A percentile compares a stretch with the other conserved stretches of the same genome.
phyloP scores from a whole-genome alignment of 2,888 invertebrate species.

The Macrophya alboannulata region DNA sequence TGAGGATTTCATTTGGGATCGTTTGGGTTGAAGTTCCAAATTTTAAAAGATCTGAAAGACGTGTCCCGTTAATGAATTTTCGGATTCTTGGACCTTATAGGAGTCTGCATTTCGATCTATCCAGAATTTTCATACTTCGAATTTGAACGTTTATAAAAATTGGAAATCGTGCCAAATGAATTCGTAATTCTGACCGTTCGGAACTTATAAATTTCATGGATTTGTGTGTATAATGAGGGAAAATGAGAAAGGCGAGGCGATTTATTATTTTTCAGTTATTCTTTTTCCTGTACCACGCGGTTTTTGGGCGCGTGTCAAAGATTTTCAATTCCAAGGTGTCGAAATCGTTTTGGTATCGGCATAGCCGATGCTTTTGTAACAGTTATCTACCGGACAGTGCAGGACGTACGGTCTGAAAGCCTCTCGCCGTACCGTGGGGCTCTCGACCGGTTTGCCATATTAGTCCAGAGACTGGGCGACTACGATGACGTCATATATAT shows the following conservation, averaged over 20 bases:
- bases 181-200: too few relatives aligned
- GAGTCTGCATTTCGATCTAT: too few relatives aligned
- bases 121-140: too few relatives aligned
- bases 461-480: slow-evolving; percentile 66
- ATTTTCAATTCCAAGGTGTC: neutral
- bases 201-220: neutral
- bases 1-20: too few relatives aligned
- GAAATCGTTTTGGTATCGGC: neutral
- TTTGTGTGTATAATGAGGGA: too few relatives aligned
- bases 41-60: too few relatives aligned
- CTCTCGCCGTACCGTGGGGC: neutral
- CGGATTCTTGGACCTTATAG: too few relatives aligned
- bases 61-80: too few relatives aligned
- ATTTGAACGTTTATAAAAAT: too few relatives aligned
- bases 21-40: too few relatives aligned
- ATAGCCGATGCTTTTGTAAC: slow-evolving; percentile 24
- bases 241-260: neutral
- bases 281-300: neutral
- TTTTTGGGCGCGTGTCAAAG: neutral
- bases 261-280: neutral
- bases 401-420: slow-evolving; percentile 16
- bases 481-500: slow-evolving; percentile 64
- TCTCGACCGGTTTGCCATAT: slow-evolving; percentile 71
- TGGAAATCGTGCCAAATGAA: too few relatives aligned
- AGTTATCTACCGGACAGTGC: slow-evolving; percentile 43